A percentile compares a stretch with the other conserved stretches of the same genome.
phyloP scores from a whole-genome alignment of 2,113 vertebrate species.

The Columbina picui region DNA sequence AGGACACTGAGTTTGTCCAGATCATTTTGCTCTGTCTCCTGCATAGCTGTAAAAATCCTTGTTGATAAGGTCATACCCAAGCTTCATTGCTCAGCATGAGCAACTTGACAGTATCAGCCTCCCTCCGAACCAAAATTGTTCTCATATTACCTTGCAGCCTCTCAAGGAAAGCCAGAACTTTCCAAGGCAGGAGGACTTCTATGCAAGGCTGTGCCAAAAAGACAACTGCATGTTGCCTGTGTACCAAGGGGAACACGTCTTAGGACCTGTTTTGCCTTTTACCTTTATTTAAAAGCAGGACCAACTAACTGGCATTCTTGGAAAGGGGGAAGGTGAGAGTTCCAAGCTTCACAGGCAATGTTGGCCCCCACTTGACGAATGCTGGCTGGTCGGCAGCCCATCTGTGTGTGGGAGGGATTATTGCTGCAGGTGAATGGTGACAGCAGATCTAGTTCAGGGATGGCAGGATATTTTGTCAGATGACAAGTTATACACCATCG shows the following conservation, averaged over 20 bases:
- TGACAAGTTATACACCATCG: not conserved
- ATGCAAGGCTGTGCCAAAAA: not conserved
- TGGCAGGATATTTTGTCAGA: not conserved
- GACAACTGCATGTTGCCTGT: not conserved
- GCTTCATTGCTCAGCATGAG: not conserved
- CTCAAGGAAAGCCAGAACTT: not conserved
- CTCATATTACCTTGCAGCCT: not conserved
- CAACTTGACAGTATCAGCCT: not conserved
- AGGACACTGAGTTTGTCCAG: not conserved
- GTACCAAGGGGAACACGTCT: not conserved
- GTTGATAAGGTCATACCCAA: not conserved
- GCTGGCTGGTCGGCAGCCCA: not conserved
- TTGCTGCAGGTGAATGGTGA: not conserved
- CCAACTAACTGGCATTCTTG: not conserved
- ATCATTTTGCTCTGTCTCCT: not conserved
- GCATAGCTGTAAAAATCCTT: not conserved
- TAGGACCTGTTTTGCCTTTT: not conserved
- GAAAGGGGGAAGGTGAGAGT: not conserved
- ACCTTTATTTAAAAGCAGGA: not conserved
- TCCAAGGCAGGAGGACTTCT: not conserved
- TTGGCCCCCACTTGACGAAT: not conserved
- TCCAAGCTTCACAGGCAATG: not conserved
- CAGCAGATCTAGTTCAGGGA: not conserved
- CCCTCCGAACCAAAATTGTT: not conserved
- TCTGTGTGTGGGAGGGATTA: not conserved